Evolutionary conservation across 2,888 invertebrate genomes (phyloP).

Genomic region (Drepanosiphum platanoidis): DNA sequence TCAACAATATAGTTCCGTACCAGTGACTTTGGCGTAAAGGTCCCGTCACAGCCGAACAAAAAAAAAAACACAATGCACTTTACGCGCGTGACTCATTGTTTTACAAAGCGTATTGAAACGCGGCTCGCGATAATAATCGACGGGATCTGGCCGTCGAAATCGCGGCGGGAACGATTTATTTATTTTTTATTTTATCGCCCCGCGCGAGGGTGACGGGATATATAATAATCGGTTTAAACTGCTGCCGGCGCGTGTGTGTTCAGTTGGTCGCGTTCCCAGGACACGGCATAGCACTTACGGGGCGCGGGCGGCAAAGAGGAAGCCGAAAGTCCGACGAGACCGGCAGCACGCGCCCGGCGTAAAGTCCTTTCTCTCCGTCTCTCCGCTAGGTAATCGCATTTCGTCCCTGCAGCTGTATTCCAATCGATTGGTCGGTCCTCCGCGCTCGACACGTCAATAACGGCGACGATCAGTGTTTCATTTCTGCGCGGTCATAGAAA

Average conservation of each 20-base stretch:
- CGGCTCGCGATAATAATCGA: neutral
- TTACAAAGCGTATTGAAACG: neutral
- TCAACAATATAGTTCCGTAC: too few species aligned
- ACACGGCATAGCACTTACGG: constrained; percentile 41
- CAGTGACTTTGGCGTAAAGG: neutral
- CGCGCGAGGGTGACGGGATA: neutral
- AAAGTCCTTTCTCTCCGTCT: too few species aligned
- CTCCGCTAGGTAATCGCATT: constrained; percentile 23
- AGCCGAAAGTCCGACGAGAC: constrained; percentile 3
- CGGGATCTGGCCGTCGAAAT: neutral
- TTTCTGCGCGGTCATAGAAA: too few species aligned
- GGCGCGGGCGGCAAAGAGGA: neutral
- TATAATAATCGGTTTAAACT: constrained; percentile 5
- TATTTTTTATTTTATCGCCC: neutral
- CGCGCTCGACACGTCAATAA: too few species aligned
- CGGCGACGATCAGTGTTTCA: too few species aligned
- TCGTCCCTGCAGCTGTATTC: neutral
- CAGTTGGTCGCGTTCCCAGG: constrained; percentile 36
- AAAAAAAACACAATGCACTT: neutral
- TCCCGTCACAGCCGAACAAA: neutral
- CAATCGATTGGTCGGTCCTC: neutral
- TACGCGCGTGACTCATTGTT: neutral
- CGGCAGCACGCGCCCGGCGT: neutral
- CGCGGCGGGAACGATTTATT: neutral
- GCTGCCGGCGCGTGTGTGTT: constrained; percentile 8